Conservation (phyloP, 2,113 vertebrate species). For the Esox niger region DNA sequence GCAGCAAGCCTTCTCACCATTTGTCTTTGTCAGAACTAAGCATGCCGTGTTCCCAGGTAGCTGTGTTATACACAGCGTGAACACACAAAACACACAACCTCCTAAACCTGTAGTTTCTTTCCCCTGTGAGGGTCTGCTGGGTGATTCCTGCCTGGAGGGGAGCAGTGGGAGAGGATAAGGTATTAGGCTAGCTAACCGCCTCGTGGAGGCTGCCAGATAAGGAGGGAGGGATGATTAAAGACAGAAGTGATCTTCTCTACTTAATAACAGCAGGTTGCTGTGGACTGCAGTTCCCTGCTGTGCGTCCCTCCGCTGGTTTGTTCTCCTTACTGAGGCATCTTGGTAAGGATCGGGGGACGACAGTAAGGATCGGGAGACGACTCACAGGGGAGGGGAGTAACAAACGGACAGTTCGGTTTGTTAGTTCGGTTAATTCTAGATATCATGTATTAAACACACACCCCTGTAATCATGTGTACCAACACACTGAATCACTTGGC, state of each 20-base stretch:
- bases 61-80: too few species aligned
- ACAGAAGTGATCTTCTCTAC: not conserved
- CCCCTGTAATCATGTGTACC: not conserved
- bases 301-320: too few species aligned
- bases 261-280: not conserved
- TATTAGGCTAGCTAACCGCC: not conserved
- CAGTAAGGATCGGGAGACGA: too few species aligned
- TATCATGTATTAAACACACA: not conserved
- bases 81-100: too few species aligned
- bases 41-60: too few species aligned
- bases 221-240: not conserved
- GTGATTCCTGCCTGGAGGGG: not conserved
- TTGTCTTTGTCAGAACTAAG: too few species aligned
- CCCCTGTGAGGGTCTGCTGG: not conserved
- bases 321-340: too few species aligned
- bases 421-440: not conserved
- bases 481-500: not conserved
- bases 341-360: not conserved
- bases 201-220: not conserved
- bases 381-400: not conserved
- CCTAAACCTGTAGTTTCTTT: too few species aligned
- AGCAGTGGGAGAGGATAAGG: not conserved
- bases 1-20: too few species aligned
- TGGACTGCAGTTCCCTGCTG: too few species aligned
- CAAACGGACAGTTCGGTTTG: not conserved